Evolutionary conservation across 2,888 invertebrate genomes (phyloP), one percentile per base, ranked within the genome.

Genomic region (Drosophila setosimentum): DNA sequence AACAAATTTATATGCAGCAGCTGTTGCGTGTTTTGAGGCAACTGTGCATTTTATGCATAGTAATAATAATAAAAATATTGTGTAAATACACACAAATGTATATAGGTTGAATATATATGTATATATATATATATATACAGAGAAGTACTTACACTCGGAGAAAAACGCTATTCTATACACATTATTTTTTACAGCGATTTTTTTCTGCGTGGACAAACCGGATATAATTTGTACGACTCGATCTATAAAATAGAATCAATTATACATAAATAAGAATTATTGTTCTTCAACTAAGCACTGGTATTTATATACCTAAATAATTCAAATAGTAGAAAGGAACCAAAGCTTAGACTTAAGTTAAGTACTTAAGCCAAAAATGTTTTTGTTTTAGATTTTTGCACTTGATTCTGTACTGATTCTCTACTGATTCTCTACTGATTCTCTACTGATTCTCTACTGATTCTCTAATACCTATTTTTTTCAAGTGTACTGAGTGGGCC

Each of bases 1-100:
- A 57, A 76, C 73, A 80, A 90, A 86, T 86, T 86, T 90, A 87
- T 90, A 86, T 86, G 85, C 90, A 90, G 85, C 85, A 90, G 85
- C 83, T 86, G 85, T 86, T 86, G 89, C 84, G 70, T 79, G 35
- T 71, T 74, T 74, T 67, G 60, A 35, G 49, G 16, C 69, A 54
- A 61, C 73, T 60, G 69, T 82, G 87, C 85, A 89, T 82, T 53
- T 63, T 51, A 60, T 53, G 73, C 70, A 82, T 82, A 70, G 85
- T 86, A 90, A 86, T 89, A 90, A 90, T 87, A 83, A 86, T 86
- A 80, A 89, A 72, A 74, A 70, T 59, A 71, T 75, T 75, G 61
- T 55, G 30, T 32, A 33, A 21, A 60, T 55, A 75, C 60, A 75
- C 51, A 59, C 49, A 53, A 10, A 50, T 11, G 29, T 50, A 60